Percentiles rank a stretch among this genome's conserved stretches.
Conservation (phyloP, 2,888 invertebrate species). For the Metallyticus violacea region DNA sequence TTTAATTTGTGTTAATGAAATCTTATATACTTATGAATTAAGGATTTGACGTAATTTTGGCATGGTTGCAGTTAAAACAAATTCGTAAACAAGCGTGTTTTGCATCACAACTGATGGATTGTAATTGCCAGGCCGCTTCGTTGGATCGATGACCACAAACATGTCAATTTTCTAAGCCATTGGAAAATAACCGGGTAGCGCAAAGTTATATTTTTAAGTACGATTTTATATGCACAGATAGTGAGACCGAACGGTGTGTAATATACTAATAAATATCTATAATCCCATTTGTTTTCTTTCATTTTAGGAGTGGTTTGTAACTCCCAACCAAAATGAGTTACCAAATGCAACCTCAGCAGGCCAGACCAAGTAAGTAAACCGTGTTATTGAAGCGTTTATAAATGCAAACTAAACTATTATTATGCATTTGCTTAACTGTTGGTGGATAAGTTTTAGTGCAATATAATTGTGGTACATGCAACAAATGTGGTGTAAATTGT, state of each 20-base stretch:
- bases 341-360: conserved; percentile 76
- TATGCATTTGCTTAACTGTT: too few relatives aligned
- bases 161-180: background rate
- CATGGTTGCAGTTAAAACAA: background rate
- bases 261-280: background rate
- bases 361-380: conserved; percentile 74
- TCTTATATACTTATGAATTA: too few relatives aligned
- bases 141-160: conserved; percentile 6
- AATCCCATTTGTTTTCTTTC: background rate
- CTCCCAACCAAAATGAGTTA: conserved; percentile 70
- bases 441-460: too few relatives aligned
- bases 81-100: background rate
- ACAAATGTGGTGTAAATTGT: too few relatives aligned
- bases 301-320: background rate
- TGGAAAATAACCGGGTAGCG: background rate
- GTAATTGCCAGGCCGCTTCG: background rate
- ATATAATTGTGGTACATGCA: too few relatives aligned
- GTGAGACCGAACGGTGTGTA: background rate
- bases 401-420: too few relatives aligned
- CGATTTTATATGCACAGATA: background rate
- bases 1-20: too few relatives aligned
- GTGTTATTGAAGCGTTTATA: too few relatives aligned
- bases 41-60: background rate
- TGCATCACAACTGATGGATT: background rate
- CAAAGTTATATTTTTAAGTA: background rate